Base-by-base conservation (phyloP, 2,113 vertebrate genomes). In the Lepus timidus region DNA sequence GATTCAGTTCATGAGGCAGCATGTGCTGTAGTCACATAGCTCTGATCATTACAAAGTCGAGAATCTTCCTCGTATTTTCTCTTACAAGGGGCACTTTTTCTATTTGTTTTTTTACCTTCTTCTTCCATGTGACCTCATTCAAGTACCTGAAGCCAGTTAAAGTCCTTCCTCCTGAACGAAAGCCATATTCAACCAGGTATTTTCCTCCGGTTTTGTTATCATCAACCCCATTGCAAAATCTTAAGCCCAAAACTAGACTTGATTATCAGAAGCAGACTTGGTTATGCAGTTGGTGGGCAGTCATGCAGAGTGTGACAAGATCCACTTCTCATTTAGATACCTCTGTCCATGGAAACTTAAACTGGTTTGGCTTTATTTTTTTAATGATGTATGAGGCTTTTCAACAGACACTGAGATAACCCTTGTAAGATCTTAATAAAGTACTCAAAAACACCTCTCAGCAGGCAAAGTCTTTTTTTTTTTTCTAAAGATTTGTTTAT, bases 1-100 rank as follows among this genome's bases (percentile, higher is more conserved):
- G 9, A 22, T 16, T 70, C 39, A 71, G 17, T 4, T 78, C 49
- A n/a, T 22, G 8, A 0, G 0, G 12, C 6, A 8, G 9, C 17
- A 33, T 5, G 2, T 58, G 58, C 58, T 74, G 2, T 29, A 62
- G 29, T 61, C 52, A 76, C 5, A 11, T 1, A 9, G 9, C 36
- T 88, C 68, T 44, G 20, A 39, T 39, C 8, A 5, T 55, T 78
- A 82, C 29, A 75, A 93, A 93, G 51, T 13, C 14, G 39, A 20
- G 36, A 64, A 19, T 31, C 20, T 31, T 62, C 36, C n/a, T 44
- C 36, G 52, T 3, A 6, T 44, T 74, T 67, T 25, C n/a, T 88
- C 73, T 13, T 22, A 10, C 9, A 44, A 44, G 55, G 14, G 14
- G 55, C 55, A 14, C 55, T 19, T 19, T 58, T 58, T 58, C 17